Percentiles rank a stretch among this genome's conserved stretches.
Conservation (phyloP, 2,888 invertebrate genomes). For the Spodoptera exigua region DNA sequence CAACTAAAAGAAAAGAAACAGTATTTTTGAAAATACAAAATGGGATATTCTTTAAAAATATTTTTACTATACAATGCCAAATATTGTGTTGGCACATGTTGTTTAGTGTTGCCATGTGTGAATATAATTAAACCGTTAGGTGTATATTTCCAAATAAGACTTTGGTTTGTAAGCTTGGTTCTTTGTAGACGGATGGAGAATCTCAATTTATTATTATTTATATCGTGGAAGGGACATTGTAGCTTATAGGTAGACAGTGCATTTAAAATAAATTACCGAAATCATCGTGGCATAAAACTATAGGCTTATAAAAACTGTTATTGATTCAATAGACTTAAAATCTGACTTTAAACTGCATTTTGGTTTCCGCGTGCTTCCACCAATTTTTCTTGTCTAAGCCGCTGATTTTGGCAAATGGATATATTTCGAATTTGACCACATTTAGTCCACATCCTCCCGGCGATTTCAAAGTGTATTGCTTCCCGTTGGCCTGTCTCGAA, state of each 20-base stretch:
- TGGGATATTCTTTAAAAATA: conserved; percentile 26
- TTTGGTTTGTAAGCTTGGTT: conserved; percentile 42
- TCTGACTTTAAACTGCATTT: conserved; percentile 25
- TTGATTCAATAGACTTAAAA: too few relatives aligned
- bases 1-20: conserved; percentile 18
- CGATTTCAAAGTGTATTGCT: conserved; percentile 47
- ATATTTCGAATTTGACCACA: conserved; percentile 48
- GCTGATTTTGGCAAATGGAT: conserved; percentile 23
- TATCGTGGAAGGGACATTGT: too few relatives aligned
- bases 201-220: conserved; percentile 47
- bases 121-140: conserved; percentile 32
- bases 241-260: too few relatives aligned
- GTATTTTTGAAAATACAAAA: conserved; percentile 5
- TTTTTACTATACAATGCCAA: conserved; percentile 50
- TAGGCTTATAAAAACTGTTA: too few relatives aligned
- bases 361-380: conserved; percentile 22
- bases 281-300: too few relatives aligned
- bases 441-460: conserved; percentile 50
- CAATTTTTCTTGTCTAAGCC: conserved; percentile 23
- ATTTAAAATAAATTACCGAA: too few relatives aligned
- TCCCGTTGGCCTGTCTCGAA: conserved; percentile 51
- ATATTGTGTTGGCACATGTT: conserved; percentile 28
- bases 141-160: conserved; percentile 44
- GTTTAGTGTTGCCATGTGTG: conserved; percentile 46
- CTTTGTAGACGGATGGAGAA: conserved; percentile 33